Evolutionary conservation across 2,888 invertebrate species (phyloP), one percentile per base, ranked within the genome.

Genomic region (Sturmia bella): DNA sequence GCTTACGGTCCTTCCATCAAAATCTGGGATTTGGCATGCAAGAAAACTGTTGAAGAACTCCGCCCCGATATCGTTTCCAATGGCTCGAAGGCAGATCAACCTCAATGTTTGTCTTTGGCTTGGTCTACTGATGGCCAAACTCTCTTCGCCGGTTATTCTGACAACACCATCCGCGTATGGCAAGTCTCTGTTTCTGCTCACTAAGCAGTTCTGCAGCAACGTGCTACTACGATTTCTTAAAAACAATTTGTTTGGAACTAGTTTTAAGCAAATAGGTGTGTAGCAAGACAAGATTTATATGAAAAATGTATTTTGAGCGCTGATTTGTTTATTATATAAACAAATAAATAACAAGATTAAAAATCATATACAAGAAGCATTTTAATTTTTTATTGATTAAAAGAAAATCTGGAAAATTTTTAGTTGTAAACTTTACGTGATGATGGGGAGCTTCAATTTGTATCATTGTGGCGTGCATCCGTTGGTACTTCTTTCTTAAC

Each of bases 111-210:
- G 86, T 99, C 98, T 5, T 93, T 99, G 88, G 98, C 99, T 21
- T 99, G 99, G 99, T 99, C 99, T 79, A 97, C 98, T 63, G 99
- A 99, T 91, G 99, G 99, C 84, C 99, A 99, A 92, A 99, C 99
- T 57, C 93, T 99, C 87, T 99, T 99, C 90, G 98, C 99, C 90
- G 99, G 99, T 79, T 99, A 99, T 92, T 98, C 99, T 19, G 99
- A 99, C 92, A 98, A 98, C 91, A 95, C 95, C 85, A 99, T 99
- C 91, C 94, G 99, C 91, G 99, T 99, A 84, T 99, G 99, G 99
- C 99, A 99, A 93, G 99, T 99, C 87, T 96, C 96, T 86, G 94
- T 96, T 86, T 95, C 95, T 85, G 94, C 95, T 84, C 95, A 95
- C 92, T 95, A 94, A 92, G 54, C 68, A 63, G 32, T 59, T 43